Evolutionary conservation across 2,888 invertebrate species (phyloP), one percentile per base, ranked within the genome.

Genomic region (Hylaea fasciaria): DNA sequence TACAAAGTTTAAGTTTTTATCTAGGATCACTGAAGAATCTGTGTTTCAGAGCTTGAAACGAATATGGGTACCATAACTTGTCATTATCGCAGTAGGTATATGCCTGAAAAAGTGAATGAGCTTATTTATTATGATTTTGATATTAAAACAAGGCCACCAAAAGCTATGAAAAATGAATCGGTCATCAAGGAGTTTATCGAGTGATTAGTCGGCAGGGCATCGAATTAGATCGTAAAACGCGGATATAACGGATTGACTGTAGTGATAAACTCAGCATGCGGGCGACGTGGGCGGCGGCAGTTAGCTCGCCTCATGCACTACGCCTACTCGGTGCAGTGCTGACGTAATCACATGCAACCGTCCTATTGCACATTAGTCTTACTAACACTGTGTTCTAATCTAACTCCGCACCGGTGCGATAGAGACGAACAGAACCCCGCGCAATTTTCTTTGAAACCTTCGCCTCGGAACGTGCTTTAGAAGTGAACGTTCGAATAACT

Each of bases 321-420:
- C 76, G 74, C 77, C 76, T 73, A 68, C 73, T 71, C 70, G 57
- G 54, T 78, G 80, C 80, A 77, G 43, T 62, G 65, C 72, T 85
- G 82, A 84, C 80, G 83, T 82, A 78, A 83, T 72, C 62, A 59
- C 65, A 68, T 83, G 78, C 82, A 81, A 73, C 74, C 72, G 72
- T 67, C 70, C 70, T 68, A 73, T 71, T 80, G 77, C 83, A 78
- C 71, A 76, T 74, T 66, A 57, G 59, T 66, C 64, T 70, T 70
- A 69, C 64, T 71, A 67, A 67, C 67, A 66, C 65, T 67, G 57
- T 49, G 57, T 66, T 67, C 65, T 51, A 52, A 35, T 67, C 65
- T 51, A 52, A 35, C 7, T 39, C 13, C 13, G 40, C 49, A 54
- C 55, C 50, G 57, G 72, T 63, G 67, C 64, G 70, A 76, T 64